phyloP scores from a whole-genome alignment of 2,888 invertebrate genomes.

The Calameuta filiformis region DNA sequence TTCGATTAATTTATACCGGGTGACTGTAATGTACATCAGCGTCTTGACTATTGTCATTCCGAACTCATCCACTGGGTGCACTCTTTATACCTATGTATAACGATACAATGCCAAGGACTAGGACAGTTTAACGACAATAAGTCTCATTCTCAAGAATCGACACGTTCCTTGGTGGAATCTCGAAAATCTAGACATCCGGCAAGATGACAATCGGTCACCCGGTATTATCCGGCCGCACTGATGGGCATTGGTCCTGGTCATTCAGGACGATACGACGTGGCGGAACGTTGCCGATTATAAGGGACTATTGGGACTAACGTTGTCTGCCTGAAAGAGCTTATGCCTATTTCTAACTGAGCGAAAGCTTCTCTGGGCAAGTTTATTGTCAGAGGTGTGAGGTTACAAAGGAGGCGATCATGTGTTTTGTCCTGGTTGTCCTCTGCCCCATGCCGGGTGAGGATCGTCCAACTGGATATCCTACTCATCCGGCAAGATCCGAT shows the following conservation, averaged over 20 bases:
- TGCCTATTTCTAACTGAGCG: constrained; percentile 8
- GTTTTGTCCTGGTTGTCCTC: constrained; percentile 44
- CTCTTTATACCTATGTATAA: neutral
- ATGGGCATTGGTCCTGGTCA: constrained; percentile 11
- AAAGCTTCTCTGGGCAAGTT: constrained; percentile 33
- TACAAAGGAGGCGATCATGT: constrained; percentile 59
- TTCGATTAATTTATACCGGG: neutral
- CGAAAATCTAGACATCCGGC: constrained; percentile 11
- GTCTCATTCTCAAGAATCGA: neutral
- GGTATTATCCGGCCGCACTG: constrained; percentile 34
- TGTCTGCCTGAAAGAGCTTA: constrained; percentile 40
- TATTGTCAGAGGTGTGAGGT: constrained; percentile 61
- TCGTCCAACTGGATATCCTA: constrained; percentile 45
- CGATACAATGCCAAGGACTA: neutral
- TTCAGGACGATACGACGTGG: constrained; percentile 43
- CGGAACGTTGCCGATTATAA: constrained; percentile 55
- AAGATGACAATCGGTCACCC: constrained; percentile 33
- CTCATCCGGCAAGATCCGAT: constrained; percentile 23
- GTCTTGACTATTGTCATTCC: neutral
- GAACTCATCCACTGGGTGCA: neutral
- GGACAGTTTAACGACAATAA: neutral
- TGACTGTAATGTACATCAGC: neutral
- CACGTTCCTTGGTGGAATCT: neutral
- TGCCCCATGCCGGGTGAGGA: constrained; percentile 44
- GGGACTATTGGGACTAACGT: constrained; percentile 40